These are phyloP conservation scores for Hylomyscus alleni DNA, from an alignment of 2,797 vertebrate species.

Conservation along the genomic window DNA sequence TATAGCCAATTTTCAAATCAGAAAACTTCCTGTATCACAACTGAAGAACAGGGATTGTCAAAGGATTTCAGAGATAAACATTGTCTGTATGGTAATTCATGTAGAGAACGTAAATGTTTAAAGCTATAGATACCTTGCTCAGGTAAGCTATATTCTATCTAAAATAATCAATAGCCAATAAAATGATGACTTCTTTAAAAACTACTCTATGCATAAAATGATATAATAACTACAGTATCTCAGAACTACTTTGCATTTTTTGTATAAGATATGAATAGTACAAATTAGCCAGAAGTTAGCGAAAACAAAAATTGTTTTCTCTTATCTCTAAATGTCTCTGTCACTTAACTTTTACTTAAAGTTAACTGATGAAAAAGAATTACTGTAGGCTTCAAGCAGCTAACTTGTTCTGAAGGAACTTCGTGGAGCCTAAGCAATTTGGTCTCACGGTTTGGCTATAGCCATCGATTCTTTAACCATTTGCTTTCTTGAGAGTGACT, in stretches of 20 bases:
- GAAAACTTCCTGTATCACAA: background rate
- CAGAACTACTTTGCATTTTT: slow-evolving; percentile 72
- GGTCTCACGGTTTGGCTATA: background rate
- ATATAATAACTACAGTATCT: slow-evolving; percentile 63
- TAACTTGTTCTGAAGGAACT: background rate
- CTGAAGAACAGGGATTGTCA: slow-evolving; percentile 16
- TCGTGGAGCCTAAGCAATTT: background rate
- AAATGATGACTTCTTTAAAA: slow-evolving; percentile 52
- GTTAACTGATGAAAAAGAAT: slow-evolving; percentile 9
- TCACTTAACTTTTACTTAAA: slow-evolving; percentile 32
- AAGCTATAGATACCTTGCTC: slow-evolving; percentile 41
- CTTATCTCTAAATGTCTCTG: slow-evolving; percentile 44
- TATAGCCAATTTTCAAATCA: slow-evolving; percentile 46
- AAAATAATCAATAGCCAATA: background rate
- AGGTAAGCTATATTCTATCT: background rate
- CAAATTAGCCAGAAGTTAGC: slow-evolving; percentile 44
- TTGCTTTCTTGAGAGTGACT: slow-evolving; percentile 32
- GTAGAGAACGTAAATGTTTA: slow-evolving; percentile 54
- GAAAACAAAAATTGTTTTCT: slow-evolving; percentile 32
- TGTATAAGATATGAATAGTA: slow-evolving; percentile 51
- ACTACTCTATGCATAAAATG: slow-evolving; percentile 42
- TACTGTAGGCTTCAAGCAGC: background rate
- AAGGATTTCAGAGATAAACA: slow-evolving; percentile 45
- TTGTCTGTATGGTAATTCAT: slow-evolving; percentile 1
- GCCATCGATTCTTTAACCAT: background rate